A percentile compares a stretch with the other conserved stretches of the same genome.
These are phyloP conservation scores for Archaeoteleia sp. DNA, from an alignment of 2,888 invertebrate species.

Conservation along the genomic window DNA sequence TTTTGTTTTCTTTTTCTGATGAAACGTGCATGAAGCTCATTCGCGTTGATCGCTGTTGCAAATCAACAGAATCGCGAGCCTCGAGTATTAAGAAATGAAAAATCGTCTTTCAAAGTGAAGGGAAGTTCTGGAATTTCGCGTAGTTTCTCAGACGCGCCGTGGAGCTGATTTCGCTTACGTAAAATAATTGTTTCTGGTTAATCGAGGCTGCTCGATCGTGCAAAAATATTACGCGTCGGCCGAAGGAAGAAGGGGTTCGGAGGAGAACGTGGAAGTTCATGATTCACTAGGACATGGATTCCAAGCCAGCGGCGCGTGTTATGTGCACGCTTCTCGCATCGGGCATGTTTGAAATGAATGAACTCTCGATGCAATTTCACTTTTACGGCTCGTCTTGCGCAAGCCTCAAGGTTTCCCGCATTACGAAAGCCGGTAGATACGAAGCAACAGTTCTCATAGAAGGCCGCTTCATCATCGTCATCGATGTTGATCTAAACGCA, in stretches of 20 bases:
- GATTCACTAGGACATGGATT: conserved; percentile 43
- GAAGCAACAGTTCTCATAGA: conserved; percentile 51
- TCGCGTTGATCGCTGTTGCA: too few relatives aligned
- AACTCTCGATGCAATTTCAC: conserved; percentile 72
- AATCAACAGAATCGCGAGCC: too few relatives aligned
- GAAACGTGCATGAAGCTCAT: too few relatives aligned
- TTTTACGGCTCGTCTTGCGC: conserved; percentile 67
- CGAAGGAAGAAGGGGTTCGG: neutral
- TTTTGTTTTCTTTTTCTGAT: too few relatives aligned
- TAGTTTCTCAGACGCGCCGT: conserved; percentile 6
- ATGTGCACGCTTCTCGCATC: conserved; percentile 37
- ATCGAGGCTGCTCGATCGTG: conserved; percentile 23
- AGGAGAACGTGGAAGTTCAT: conserved; percentile 45
- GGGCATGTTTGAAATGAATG: conserved; percentile 62
- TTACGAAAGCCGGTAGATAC: conserved; percentile 71
- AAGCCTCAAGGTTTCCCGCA: conserved; percentile 72
- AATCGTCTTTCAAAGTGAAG: conserved; percentile 39
- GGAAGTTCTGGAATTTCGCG: conserved; percentile 31
- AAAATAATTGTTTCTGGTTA: conserved; percentile 40
- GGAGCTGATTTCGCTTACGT: conserved; percentile 29
- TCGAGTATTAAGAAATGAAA: conserved; percentile 29
- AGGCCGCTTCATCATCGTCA: conserved; percentile 47
- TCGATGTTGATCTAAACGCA: conserved; percentile 40
- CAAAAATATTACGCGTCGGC: conserved; percentile 19
- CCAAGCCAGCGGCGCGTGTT: conserved; percentile 30